Evolutionary conservation across 2,888 invertebrate species (phyloP).

Genomic region (Leptothorax acervorum): DNA sequence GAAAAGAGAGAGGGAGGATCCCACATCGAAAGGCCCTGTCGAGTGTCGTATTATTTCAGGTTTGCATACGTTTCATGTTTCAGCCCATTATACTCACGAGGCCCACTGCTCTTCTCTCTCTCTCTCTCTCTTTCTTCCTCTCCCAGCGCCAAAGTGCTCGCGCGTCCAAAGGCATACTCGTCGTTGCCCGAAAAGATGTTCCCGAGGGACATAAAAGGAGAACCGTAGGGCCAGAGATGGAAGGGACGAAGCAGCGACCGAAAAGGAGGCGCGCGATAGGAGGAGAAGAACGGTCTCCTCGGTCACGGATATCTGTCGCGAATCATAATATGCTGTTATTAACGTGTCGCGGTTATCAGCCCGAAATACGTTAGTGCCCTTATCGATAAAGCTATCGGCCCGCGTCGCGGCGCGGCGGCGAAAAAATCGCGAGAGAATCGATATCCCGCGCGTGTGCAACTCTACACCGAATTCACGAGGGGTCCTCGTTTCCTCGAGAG

Average conservation of each 20-base stretch:
- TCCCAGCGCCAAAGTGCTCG: constrained; percentile 51
- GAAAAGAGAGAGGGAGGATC: constrained; percentile 61
- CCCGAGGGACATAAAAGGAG: constrained; percentile 34
- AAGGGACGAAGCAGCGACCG: constrained; percentile 53
- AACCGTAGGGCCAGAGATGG: constrained; percentile 23
- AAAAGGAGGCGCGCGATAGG: constrained; percentile 47
- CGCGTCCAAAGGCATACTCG: constrained; percentile 54
- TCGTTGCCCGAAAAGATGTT: constrained; percentile 59
- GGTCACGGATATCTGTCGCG: constrained; percentile 74
- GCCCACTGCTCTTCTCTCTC: constrained; percentile 16
- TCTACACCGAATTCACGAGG: constrained; percentile 41
- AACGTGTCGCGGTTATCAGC: constrained; percentile 70
- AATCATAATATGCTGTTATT: constrained; percentile 79
- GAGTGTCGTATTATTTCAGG: constrained; percentile 79
- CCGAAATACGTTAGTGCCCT: constrained; percentile 55
- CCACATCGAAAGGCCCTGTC: constrained; percentile 61
- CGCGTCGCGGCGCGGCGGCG: background rate
- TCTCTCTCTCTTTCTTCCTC: constrained; percentile 20
- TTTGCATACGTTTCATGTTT: constrained; percentile 80
- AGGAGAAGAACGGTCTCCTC: constrained; percentile 61
- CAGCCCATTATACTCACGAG: constrained; percentile 75
- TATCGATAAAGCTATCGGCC: constrained; percentile 46
- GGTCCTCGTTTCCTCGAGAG: constrained; percentile 47
- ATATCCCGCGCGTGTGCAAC: constrained; percentile 25
- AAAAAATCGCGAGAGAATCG: constrained; percentile 21